Evolutionary conservation across 2,797 vertebrate genomes (phyloP).

Genomic region (Phoebastria nigripes): DNA sequence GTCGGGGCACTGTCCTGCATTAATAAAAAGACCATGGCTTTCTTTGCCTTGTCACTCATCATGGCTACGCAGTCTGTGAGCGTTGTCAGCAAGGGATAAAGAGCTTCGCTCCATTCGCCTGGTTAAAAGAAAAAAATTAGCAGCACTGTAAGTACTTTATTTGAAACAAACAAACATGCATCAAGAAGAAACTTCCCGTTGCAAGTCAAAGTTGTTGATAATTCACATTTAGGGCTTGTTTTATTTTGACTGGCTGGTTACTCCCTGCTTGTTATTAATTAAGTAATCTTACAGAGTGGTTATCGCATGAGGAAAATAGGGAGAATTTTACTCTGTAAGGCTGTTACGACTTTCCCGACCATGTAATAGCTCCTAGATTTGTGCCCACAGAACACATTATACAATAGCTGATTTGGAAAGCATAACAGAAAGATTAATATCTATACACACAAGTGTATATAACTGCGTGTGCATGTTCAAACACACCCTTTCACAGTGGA

Average conservation of each 20-base stretch:
- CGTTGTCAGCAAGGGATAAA: constrained; percentile 91
- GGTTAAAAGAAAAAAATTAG: constrained; percentile 12
- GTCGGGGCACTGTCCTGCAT: constrained; percentile 98
- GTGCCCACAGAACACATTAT: background rate
- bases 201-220: background rate
- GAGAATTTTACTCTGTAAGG: background rate
- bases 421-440: background rate
- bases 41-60: constrained; percentile 98
- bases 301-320: background rate
- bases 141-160: background rate
- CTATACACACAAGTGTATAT: background rate
- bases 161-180: background rate
- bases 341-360: background rate
- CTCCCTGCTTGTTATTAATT: background rate
- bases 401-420: background rate
- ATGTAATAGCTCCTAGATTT: background rate
- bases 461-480: background rate
- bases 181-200: background rate
- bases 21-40: constrained; percentile 95
- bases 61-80: constrained; percentile 92
- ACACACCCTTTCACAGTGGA: background rate
- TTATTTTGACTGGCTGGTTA: background rate
- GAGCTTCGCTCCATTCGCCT: constrained; percentile 96
- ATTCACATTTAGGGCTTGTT: background rate
- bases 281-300: background rate